phyloP scores from a whole-genome alignment of 2,113 vertebrate genomes.

The Raphicerus campestris region DNA sequence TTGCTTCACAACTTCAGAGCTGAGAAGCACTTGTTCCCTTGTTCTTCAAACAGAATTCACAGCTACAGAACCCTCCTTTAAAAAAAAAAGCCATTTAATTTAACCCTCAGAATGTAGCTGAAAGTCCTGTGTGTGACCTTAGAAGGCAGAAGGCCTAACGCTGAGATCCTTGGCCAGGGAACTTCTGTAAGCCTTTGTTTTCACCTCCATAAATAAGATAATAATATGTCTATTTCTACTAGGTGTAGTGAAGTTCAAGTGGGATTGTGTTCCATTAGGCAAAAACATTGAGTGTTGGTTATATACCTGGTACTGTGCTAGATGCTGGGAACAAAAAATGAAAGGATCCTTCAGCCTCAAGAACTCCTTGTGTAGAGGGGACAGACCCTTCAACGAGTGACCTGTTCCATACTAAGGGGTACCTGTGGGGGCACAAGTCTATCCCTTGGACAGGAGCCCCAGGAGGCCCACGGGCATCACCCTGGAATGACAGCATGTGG shows the following conservation, averaged over 20 bases:
- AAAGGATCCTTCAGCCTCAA: background rate
- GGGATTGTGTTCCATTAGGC: background rate
- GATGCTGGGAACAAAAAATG: background rate
- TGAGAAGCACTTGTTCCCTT: background rate
- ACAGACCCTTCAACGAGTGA: background rate
- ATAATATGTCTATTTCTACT: background rate
- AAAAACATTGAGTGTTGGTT: background rate
- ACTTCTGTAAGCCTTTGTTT: background rate
- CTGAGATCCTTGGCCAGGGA: background rate
- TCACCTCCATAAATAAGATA: background rate
- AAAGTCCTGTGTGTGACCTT: background rate
- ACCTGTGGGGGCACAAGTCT: fast-evolving
- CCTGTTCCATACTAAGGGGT: background rate
- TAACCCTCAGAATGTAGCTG: background rate
- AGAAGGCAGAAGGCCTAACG: background rate
- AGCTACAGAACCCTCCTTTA: background rate
- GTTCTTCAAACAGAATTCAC: constrained; percentile 33
- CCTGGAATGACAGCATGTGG: background rate
- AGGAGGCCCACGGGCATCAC: background rate
- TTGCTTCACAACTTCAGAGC: background rate
- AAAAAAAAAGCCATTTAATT: background rate
- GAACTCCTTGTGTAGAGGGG: background rate
- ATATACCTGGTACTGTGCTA: background rate
- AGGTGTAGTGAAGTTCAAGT: background rate
- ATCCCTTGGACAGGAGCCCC: background rate